Evolutionary conservation across 1,140 invertebrate genomes (phyloP).

Genomic region (Battus philenor): DNA sequence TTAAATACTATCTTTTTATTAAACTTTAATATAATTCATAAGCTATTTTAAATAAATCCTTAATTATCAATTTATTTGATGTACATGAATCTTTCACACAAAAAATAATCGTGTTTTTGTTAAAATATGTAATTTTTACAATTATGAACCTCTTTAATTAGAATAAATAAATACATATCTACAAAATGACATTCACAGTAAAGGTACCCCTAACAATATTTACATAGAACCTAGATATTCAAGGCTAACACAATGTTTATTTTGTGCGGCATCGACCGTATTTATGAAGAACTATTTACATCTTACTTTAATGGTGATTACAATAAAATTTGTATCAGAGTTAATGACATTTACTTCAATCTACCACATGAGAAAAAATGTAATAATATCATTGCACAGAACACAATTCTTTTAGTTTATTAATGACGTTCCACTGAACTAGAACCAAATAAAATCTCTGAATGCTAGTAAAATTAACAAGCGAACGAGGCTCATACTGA

Average conservation of each 20-base stretch:
- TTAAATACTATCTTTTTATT: constrained; percentile 19
- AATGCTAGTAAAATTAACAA: too few relatives aligned
- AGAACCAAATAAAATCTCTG: too few relatives aligned
- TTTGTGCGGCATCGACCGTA: background rate
- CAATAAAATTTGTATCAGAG: too few relatives aligned
- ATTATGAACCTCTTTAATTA: constrained; percentile 2
- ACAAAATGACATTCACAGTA: constrained; percentile 5
- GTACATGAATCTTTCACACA: constrained; percentile 11
- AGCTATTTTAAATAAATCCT: constrained; percentile 17
- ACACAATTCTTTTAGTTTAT: too few relatives aligned
- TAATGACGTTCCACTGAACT: too few relatives aligned
- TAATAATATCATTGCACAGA: too few relatives aligned
- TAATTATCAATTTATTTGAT: constrained; percentile 15
- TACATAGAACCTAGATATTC: background rate
- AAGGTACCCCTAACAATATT: constrained; percentile 1
- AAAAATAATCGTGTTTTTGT: background rate
- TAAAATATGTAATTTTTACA: constrained; percentile 1
- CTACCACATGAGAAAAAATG: too few relatives aligned
- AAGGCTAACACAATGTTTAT: background rate
- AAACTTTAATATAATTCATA: constrained; percentile 20
- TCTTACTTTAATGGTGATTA: background rate
- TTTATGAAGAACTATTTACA: background rate
- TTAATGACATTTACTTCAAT: too few relatives aligned
- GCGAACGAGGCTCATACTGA: too few relatives aligned
- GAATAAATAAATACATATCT: background rate